phyloP scores from a whole-genome alignment of 2,797 vertebrate genomes.

The Myotis daubentonii region DNA sequence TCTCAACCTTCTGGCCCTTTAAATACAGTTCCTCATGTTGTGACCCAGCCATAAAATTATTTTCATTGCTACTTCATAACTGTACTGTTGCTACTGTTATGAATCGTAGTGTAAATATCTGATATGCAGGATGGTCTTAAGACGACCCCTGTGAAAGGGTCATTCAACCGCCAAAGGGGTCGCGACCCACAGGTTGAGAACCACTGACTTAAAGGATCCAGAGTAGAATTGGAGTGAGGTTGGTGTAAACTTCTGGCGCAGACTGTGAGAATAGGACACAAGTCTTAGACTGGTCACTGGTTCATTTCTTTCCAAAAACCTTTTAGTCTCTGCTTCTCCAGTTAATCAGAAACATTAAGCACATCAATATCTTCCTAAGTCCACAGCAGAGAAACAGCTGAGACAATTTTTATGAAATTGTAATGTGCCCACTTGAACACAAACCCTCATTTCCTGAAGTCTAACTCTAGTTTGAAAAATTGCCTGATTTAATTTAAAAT shows the following conservation, averaged over 20 bases:
- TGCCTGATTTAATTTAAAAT: conserved; percentile 66
- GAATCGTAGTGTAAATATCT: too few relatives aligned
- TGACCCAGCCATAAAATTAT: too few relatives aligned
- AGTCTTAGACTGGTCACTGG: neutral
- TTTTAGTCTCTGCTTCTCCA: conserved; percentile 30
- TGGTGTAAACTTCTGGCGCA: neutral
- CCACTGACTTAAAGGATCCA: neutral
- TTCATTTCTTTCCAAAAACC: neutral
- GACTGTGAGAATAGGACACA: neutral
- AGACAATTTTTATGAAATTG: conserved; percentile 70
- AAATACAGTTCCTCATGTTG: too few relatives aligned
- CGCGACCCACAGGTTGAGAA: too few relatives aligned
- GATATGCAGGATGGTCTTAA: too few relatives aligned
- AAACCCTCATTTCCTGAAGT: conserved; percentile 72
- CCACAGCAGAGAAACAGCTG: conserved; percentile 56
- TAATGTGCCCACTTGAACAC: conserved; percentile 73
- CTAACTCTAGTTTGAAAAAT: conserved; percentile 65
- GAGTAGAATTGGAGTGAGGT: neutral
- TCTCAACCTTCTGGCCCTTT: too few relatives aligned
- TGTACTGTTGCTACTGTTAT: too few relatives aligned
- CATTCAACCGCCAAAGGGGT: too few relatives aligned
- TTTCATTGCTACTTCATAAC: too few relatives aligned
- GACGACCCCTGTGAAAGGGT: too few relatives aligned
- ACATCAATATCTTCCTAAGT: conserved; percentile 67
- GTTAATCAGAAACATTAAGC: conserved; percentile 70